Conservation (phyloP, 2,113 vertebrate genomes). For the Boleophthalmus pectinirostris region DNA sequence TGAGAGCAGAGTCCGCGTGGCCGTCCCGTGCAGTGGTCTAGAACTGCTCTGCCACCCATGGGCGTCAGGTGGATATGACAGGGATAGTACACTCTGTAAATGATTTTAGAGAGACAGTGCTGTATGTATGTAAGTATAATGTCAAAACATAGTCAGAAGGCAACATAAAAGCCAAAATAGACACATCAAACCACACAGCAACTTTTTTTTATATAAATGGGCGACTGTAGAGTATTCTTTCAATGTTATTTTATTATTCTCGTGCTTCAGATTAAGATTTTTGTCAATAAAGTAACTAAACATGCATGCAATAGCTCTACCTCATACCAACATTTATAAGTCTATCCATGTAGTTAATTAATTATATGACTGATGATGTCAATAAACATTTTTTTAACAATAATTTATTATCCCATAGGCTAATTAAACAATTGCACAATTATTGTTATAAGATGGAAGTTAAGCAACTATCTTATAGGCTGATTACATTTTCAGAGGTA, state of each 20-base stretch:
- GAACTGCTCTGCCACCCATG: conserved; percentile 59
- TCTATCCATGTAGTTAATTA: too few relatives aligned
- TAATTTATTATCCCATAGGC: not conserved
- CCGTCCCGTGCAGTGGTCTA: conserved; percentile 37
- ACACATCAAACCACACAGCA: too few relatives aligned
- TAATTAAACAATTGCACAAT: not conserved
- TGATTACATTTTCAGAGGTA: too few relatives aligned
- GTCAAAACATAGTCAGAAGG: not conserved
- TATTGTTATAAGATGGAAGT: not conserved
- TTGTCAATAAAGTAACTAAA: too few relatives aligned
- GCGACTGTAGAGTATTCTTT: too few relatives aligned
- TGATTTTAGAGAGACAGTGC: not conserved
- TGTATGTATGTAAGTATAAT: too few relatives aligned
- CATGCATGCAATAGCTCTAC: too few relatives aligned
- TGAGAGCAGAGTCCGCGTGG: conserved; percentile 56
- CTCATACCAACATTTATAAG: too few relatives aligned
- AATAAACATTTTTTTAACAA: not conserved
- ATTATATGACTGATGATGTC: too few relatives aligned
- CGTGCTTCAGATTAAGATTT: too few relatives aligned
- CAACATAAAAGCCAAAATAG: not conserved
- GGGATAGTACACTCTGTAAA: not conserved
- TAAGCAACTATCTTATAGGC: not conserved
- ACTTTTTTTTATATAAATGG: too few relatives aligned
- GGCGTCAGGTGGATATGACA: conserved; percentile 50
- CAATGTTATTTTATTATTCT: too few relatives aligned